phyloP scores from a whole-genome alignment of 2,888 invertebrate genomes.

The Anarsia innoxiella region DNA sequence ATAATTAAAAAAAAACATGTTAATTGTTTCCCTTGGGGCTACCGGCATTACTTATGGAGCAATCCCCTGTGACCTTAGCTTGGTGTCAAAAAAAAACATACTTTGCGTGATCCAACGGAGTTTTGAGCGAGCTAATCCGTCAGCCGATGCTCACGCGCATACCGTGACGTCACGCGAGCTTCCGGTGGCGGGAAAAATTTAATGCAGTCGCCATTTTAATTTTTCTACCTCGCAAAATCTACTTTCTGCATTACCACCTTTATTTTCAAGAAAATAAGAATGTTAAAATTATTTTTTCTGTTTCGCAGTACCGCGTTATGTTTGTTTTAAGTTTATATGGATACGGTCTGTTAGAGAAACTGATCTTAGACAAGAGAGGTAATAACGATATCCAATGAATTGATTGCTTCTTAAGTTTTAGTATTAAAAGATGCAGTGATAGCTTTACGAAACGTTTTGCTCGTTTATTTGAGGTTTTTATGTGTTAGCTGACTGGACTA shows the following conservation, averaged over 20 bases:
- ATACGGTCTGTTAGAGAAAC: constrained; percentile 39
- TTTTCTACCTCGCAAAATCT: constrained; percentile 9
- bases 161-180: constrained; percentile 50
- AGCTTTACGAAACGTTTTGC: no score
- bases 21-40: no score
- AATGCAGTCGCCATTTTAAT: constrained; percentile 20
- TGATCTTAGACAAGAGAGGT: constrained; percentile 28
- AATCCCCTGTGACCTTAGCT: not conserved
- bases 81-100: constrained; percentile 25
- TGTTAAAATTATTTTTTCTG: no score
- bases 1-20: no score
- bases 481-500: no score
- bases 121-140: constrained; percentile 44
- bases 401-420: constrained; percentile 20
- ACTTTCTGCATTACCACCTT: no score
- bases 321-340: constrained; percentile 32
- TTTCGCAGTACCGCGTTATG: no score
- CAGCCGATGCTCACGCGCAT: constrained; percentile 35
- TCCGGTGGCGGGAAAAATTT: constrained; percentile 28
- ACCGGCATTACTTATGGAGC: no score
- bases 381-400: constrained; percentile 22
- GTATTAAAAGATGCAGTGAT: no score
- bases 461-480: no score
- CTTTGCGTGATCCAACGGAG: constrained; percentile 38
- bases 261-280: no score